These are phyloP conservation scores for Hoplostethus atlanticus DNA, from an alignment of 2,797 vertebrate species.

Conservation along the genomic window DNA sequence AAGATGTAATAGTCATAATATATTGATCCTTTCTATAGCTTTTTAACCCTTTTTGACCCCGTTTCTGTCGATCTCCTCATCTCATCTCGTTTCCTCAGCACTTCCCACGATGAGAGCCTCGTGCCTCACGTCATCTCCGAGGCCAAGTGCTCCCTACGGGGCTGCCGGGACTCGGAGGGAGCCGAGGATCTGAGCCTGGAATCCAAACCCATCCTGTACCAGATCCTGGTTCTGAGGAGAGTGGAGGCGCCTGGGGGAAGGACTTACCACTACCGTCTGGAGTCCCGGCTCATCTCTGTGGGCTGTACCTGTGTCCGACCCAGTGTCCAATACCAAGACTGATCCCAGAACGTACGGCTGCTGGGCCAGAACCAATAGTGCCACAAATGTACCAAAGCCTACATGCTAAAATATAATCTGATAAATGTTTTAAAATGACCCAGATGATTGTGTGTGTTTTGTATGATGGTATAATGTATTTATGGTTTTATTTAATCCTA, in stretches of 20 bases:
- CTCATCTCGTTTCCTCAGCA: conserved; percentile 49
- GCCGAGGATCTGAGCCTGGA: conserved; percentile 70
- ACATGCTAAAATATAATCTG: too few species aligned
- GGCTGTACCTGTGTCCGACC: conserved; percentile 86
- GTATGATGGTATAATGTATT: conserved; percentile 34
- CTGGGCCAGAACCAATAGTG: too few species aligned
- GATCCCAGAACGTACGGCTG: background rate
- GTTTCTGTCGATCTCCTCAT: background rate
- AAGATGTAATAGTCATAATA: too few species aligned
- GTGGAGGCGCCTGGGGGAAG: conserved; percentile 21
- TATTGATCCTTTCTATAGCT: too few species aligned
- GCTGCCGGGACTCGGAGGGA: conserved; percentile 70
- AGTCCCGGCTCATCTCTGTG: conserved; percentile 76
- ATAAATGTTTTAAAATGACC: too few species aligned
- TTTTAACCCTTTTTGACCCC: too few species aligned
- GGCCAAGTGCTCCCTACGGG: conserved; percentile 74
- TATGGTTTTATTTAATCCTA: conserved; percentile 67
- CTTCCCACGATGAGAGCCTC: conserved; percentile 47
- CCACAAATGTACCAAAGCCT: too few species aligned
- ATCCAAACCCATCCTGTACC: conserved; percentile 79
- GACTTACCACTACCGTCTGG: conserved; percentile 73
- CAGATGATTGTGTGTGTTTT: too few species aligned
- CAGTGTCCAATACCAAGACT: conserved; percentile 47
- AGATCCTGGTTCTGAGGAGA: conserved; percentile 78
- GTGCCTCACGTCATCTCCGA: conserved; percentile 58